Evolutionary conservation across 2,888 invertebrate species (phyloP).

Genomic region (Suillia variegata): DNA sequence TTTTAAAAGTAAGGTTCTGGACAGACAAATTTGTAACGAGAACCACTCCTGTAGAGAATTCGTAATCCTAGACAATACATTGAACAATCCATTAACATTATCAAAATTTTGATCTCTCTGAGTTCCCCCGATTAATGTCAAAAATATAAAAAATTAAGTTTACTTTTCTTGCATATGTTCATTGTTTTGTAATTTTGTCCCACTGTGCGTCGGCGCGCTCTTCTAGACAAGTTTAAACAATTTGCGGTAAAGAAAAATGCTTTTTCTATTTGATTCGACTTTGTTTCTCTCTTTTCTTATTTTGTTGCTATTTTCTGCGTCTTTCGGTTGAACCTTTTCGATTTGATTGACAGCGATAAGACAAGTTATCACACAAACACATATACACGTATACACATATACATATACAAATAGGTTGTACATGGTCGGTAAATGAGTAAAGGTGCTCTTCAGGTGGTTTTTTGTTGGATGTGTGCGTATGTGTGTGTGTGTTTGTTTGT

Average conservation of each 20-base stretch:
- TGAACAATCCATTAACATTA: too few species aligned
- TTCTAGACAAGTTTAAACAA: background rate
- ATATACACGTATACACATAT: conserved; percentile 1
- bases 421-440: background rate
- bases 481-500: background rate
- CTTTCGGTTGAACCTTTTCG: background rate
- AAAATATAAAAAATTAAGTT: too few species aligned
- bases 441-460: background rate
- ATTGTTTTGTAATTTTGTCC: background rate
- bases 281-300: background rate
- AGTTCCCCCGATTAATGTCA: too few species aligned
- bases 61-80: too few species aligned
- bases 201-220: background rate
- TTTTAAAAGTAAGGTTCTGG: too few species aligned
- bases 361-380: conserved; percentile 21
- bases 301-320: background rate
- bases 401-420: background rate
- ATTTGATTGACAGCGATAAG: conserved; percentile 27
- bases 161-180: background rate
- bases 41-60: too few species aligned
- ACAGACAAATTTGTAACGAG: too few species aligned
- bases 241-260: background rate
- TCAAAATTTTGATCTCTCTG: too few species aligned
- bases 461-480: background rate
- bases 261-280: background rate